Evolutionary conservation across 2,113 vertebrate genomes (phyloP), one percentile per base, ranked within the genome.

Genomic region (Tychaedon coryphoeus): DNA sequence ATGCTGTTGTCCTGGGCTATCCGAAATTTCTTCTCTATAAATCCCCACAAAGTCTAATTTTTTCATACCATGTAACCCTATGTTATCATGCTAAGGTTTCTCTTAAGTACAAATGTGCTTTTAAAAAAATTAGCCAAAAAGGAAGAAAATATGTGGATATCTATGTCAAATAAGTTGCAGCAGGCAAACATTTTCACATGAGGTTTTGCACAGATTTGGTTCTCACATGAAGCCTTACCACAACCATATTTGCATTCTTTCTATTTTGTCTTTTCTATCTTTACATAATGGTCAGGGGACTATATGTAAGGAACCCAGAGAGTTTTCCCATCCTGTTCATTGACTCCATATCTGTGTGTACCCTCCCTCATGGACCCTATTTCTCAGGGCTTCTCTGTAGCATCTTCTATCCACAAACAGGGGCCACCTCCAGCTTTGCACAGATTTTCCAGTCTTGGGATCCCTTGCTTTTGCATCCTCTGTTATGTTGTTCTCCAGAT

Each of bases 281-380:
- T 64, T 47, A 33, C 23, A 11, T 5, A 8, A 22, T 43, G 57
- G 28, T n/a, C 24, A 38, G 62, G 43, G 47, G 34, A 24, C 61
- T 69, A 10, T 5, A 24, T 13, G 14, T 48, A 69, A 76, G 69
- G 45, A 48, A 26, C 43, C 29, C 34, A 15, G 62, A 67, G 47
- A 76, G 36, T 47, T 54, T 81, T 82, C 62, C 57, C 36, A 31
- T 45, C 33, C 74, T 64, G 26, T 42, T 90, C 50, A 64, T 4
- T 54, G 50, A 45, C 42, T 78, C 50, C 6, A 0, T 8, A 7
- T 20, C 60, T 0, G 0, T 16, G 53, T 19, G 47, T 24, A 33
- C 34, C 62, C 34, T 64, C 9, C 20, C 38, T 54, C 61, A 31
- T 18, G 33, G 33, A 60, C 45, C 66, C 29, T 47, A 3, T 36